These are phyloP conservation scores for Zaprionus kolodkinae DNA, from an alignment of 1,140 invertebrate genomes.

Conservation along the genomic window DNA sequence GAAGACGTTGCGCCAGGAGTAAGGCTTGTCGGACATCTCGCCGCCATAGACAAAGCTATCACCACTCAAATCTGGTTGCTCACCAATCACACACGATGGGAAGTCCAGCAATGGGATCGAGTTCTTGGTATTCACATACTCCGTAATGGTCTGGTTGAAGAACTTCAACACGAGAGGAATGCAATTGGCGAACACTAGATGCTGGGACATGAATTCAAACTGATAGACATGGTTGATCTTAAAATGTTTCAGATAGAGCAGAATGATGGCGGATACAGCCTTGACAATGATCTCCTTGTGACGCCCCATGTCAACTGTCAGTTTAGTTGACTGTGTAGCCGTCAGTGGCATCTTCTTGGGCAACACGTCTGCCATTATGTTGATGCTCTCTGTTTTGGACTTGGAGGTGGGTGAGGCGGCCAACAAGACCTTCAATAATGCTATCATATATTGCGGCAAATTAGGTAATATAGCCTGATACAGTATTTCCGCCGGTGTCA, in stretches of 20 bases:
- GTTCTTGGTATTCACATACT: constrained; percentile 98
- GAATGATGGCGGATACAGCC: constrained; percentile 96
- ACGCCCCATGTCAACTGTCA: constrained; percentile 98
- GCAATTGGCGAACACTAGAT: constrained; percentile 99
- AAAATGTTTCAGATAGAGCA: constrained; percentile 98
- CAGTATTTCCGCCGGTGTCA: constrained; percentile 93
- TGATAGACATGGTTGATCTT: constrained; percentile 99
- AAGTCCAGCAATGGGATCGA: constrained; percentile 97
- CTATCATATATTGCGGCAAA: constrained; percentile 98
- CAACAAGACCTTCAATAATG: constrained; percentile 97
- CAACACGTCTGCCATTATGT: constrained; percentile 98
- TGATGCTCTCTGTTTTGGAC: constrained; percentile 98
- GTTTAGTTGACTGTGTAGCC: constrained; percentile 97
- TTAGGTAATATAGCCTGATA: constrained; percentile 97
- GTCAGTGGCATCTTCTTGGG: constrained; percentile 99
- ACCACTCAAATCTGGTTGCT: constrained; percentile 96
- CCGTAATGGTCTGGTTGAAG: constrained; percentile 99
- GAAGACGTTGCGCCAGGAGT: constrained; percentile 99
- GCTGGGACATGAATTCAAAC: constrained; percentile 99
- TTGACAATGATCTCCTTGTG: constrained; percentile 99
- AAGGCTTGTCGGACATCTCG: constrained; percentile 91
- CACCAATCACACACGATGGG: constrained; percentile 97
- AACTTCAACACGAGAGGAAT: constrained; percentile 99
- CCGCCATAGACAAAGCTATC: constrained; percentile 90
- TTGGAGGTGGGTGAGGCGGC: constrained; percentile 99